phyloP scores from a whole-genome alignment of 2,888 invertebrate species.

The Cheilosia pagana region DNA sequence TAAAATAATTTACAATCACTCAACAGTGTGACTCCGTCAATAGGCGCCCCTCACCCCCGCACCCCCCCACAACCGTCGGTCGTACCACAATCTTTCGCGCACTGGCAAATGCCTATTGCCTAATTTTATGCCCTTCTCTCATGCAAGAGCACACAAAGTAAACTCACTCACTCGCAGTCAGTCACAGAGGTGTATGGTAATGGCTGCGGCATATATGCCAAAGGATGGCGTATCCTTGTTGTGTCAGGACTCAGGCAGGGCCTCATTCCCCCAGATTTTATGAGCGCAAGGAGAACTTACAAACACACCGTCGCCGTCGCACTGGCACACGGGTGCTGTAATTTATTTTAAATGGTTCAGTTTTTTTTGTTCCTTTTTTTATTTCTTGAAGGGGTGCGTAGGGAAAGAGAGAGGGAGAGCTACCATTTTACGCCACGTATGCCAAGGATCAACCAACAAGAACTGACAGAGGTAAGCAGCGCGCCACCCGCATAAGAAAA shows the following conservation, averaged over 20 bases:
- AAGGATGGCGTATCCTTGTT: constrained; percentile 55
- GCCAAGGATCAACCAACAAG: constrained; percentile 69
- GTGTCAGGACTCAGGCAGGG: no score
- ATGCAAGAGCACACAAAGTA: constrained; percentile 44
- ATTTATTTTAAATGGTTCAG: constrained; percentile 74
- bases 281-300: constrained; percentile 42
- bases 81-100: constrained; percentile 13
- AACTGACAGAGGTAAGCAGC: constrained; percentile 46
- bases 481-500: constrained; percentile 59
- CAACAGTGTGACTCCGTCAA: constrained; percentile 69
- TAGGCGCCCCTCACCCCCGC: constrained; percentile 28
- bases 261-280: constrained; percentile 71
- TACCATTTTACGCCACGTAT: constrained; percentile 57
- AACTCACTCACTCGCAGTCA: constrained; percentile 51
- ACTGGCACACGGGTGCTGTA: constrained; percentile 64
- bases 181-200: neutral
- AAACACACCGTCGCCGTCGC: constrained; percentile 38
- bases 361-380: constrained; percentile 36
- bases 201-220: constrained; percentile 9
- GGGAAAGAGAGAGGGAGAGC: neutral
- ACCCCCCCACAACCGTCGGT: constrained; percentile 6
- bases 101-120: constrained; percentile 66
- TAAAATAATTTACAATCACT: constrained; percentile 71
- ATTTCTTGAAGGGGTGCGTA: constrained; percentile 4
- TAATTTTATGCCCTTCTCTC: constrained; percentile 68